Conservation (phyloP, 2,888 invertebrate genomes). For the Argyresthia goedartella region DNA sequence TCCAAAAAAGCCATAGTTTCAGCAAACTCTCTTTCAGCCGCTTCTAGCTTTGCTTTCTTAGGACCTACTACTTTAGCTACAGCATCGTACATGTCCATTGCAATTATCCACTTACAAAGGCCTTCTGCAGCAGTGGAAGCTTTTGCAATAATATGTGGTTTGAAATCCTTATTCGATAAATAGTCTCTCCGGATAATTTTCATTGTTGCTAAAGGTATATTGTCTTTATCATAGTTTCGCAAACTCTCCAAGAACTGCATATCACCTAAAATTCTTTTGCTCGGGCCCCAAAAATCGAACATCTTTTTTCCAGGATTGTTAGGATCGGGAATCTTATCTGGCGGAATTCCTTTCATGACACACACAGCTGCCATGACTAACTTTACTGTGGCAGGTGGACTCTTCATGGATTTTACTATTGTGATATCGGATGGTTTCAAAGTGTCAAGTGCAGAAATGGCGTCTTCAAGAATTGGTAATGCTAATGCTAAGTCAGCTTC, state of each 20-base stretch:
- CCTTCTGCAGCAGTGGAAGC: constrained; percentile 97
- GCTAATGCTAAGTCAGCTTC: constrained; percentile 93
- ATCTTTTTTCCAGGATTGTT: constrained; percentile 75
- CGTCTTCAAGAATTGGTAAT: constrained; percentile 84
- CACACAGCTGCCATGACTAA: constrained; percentile 93
- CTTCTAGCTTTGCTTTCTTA: constrained; percentile 84
- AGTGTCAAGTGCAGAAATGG: constrained; percentile 82
- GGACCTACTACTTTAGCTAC: constrained; percentile 88
- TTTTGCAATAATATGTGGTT: constrained; percentile 84
- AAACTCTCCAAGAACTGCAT: constrained; percentile 82
- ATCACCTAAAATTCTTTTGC: constrained; percentile 84
- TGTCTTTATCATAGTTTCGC: constrained; percentile 87
- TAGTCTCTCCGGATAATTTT: constrained; percentile 82
- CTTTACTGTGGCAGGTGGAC: constrained; percentile 85
- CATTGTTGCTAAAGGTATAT: constrained; percentile 81
- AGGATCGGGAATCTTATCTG: constrained; percentile 83
- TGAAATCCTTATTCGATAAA: constrained; percentile 81
- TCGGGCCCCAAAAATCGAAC: constrained; percentile 88
- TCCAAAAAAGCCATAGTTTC: constrained; percentile 88
- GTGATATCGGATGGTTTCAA: constrained; percentile 88
- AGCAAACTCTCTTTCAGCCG: constrained; percentile 85
- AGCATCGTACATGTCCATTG: constrained; percentile 90
- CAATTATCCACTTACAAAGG: constrained; percentile 90
- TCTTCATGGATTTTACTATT: constrained; percentile 90
- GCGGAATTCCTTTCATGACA: constrained; percentile 84